Evolutionary conservation across 2,113 vertebrate genomes (phyloP), one percentile per base, ranked within the genome.

Genomic region (Catharus minimus): DNA sequence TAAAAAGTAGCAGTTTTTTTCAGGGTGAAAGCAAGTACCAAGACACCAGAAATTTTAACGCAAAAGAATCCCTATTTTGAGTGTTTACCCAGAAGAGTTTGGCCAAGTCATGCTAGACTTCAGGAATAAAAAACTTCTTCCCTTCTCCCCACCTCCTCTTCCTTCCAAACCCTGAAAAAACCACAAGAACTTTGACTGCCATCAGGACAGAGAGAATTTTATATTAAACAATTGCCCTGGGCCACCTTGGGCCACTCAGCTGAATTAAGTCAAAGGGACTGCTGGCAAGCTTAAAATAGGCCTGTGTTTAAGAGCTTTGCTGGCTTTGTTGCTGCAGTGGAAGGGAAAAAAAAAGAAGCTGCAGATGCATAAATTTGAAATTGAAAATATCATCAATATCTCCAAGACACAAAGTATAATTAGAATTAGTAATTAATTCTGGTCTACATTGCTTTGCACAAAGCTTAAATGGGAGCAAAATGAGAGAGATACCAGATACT

Each of bases 201-300:
- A 74, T 49, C 44, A 72, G 53, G 28, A 39, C 66, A 78, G n/a
- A 1, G 3, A 55, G 12, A 49, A 57, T 81, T 89, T 85, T 60
- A n/a, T 68, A 47, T 55, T 50, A 39, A 84, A 64, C 1, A 4
- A 76, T 52, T 75, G 73, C 72, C n/a, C 44, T 60, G 1, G 2
- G n/a, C 75, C 33, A 64, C 57, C 36, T 44, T 60, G 1, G 2
- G n/a, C 75, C 33, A 64, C 57, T 88, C 75, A 86, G 58, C 41
- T 64, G 62, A 88, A 76, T 76, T 83, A 89, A 96, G 57, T 76
- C 47, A 92, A 80, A 78, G 41, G 12, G 26, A 87, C 66, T 85
- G 38, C 73, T 93, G 64, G 43, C 52, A 76, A 56, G 46, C 53
- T 88, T 88, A 73, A 88, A 86, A 79, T 30, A 68, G 58, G 58